Evolutionary conservation across 2,113 vertebrate species (phyloP).

Genomic region (Eulemur macaco): DNA sequence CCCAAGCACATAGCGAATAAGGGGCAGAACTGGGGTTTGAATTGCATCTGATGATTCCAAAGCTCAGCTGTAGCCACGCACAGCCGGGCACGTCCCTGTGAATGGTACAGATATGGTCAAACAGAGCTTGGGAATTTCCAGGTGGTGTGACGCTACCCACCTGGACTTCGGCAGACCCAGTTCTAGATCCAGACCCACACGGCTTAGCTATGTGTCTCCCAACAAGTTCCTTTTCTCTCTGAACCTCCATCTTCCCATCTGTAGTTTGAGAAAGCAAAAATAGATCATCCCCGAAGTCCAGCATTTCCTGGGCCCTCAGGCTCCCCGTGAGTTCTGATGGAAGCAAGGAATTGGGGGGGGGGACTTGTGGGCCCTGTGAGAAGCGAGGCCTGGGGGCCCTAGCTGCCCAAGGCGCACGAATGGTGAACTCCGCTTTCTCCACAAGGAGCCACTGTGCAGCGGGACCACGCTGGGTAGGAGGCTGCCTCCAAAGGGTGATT

Average conservation of each 20-base stretch:
- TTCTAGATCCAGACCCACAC: not conserved
- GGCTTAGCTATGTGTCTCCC: not conserved
- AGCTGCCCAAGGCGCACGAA: not conserved
- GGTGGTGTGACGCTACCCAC: too few relatives aligned
- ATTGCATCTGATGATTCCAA: not conserved
- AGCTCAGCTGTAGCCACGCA: not conserved
- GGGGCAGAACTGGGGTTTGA: not conserved
- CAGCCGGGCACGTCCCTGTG: not conserved
- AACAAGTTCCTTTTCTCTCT: not conserved
- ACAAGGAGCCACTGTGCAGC: not conserved
- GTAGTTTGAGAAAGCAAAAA: not conserved
- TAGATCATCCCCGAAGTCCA: not conserved
- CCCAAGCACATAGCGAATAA: not conserved
- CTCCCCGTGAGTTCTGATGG: not conserved
- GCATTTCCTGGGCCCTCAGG: not conserved
- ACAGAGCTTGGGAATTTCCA: not conserved
- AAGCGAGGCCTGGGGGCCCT: not conserved
- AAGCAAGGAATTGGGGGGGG: not conserved
- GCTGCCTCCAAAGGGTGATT: slow-evolving; percentile 52
- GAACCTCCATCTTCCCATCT: not conserved
- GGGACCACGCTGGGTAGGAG: slow-evolving; percentile 42
- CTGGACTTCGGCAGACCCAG: not conserved
- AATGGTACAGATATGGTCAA: not conserved
- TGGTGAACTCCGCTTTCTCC: not conserved
- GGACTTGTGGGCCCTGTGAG: not conserved